Evolutionary conservation across 2,888 invertebrate species (phyloP), one percentile per base, ranked within the genome.

Genomic region (Octodonta nipae): DNA sequence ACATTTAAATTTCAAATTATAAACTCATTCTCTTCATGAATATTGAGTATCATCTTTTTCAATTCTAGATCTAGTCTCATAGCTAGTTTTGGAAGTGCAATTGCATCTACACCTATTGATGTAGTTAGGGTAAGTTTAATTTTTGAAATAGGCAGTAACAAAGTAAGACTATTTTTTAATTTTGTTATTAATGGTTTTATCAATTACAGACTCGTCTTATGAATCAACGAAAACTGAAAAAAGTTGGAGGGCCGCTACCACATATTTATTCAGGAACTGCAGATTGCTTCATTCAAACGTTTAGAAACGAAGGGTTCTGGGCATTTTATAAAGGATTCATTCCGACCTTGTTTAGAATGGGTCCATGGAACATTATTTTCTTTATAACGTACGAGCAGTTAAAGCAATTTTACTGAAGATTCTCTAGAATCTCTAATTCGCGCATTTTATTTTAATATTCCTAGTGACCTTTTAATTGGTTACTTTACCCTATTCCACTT

Each of bases 341-440:
- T 44, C 93, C 93, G n/a, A 88, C 91, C 13, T 85, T 87, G 81
- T 71, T 93, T 45, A 73, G 92, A 45, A 86, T 93, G 80, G 92
- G 92, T 0, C 92, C 93, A 4, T 93, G 92, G 92, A 92, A 92
- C 66, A 81, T 93, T 43, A 91, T 92, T 57, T 92, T 92, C 68
- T 92, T 92, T 65, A 73, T 91, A 55, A 83, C 86, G 5, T 92
- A 88, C 61, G 92, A 92, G 61, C 88, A 89, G 60, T 69, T 92
- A 40, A 89, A 88, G 61, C 71, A 72, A 47, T 50, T 78, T 36
- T 76, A 80, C 64, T 78, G 46, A 45, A n/a, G n/a, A n/a, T n/a
- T n/a, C n/a, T n/a, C n/a, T n/a, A n/a, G n/a, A n/a, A n/a, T n/a
- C n/a, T n/a, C n/a, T n/a, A n/a, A n/a, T n/a, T n/a, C n/a, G n/a